Percentiles rank a stretch among this genome's conserved stretches.
Evolutionary conservation across 1,140 invertebrate species (phyloP).

Genomic region (Drosophila kanapiae): DNA sequence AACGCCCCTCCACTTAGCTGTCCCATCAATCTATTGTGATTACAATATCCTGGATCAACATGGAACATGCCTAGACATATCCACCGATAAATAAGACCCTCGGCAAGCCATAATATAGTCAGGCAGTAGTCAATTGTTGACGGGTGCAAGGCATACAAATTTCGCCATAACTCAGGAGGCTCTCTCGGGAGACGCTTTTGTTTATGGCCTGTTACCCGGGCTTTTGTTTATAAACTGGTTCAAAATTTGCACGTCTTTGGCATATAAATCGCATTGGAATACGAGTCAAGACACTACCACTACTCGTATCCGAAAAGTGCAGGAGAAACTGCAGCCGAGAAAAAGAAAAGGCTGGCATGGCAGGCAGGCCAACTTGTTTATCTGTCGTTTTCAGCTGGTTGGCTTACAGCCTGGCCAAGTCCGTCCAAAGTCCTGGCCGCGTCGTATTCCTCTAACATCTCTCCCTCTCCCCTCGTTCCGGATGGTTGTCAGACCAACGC

Average conservation of each 20-base stretch:
- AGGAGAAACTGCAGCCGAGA: constrained; percentile 9
- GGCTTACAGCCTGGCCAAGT: constrained; percentile 45
- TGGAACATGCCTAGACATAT: constrained; percentile 26
- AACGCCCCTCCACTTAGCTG: background rate
- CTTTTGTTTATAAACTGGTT: constrained; percentile 81
- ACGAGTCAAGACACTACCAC: constrained; percentile 29
- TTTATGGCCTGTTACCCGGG: constrained; percentile 56
- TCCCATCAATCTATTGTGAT: constrained; percentile 5
- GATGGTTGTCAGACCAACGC: constrained; percentile 68
- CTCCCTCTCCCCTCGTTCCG: background rate
- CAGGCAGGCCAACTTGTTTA: constrained; percentile 67
- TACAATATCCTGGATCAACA: constrained; percentile 25
- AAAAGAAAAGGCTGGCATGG: constrained; percentile 21
- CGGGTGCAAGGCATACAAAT: constrained; percentile 76
- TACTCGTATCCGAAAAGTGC: constrained; percentile 34
- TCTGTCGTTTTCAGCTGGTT: constrained; percentile 76
- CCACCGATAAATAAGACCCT: constrained; percentile 33
- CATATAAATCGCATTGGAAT: constrained; percentile 60
- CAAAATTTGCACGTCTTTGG: constrained; percentile 79
- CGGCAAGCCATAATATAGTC: constrained; percentile 28
- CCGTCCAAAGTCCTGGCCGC: constrained; percentile 40
- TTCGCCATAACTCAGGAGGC: constrained; percentile 61
- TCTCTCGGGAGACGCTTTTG: constrained; percentile 43
- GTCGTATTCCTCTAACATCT: constrained; percentile 37
- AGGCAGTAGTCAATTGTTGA: constrained; percentile 45